Evolutionary conservation across 2,888 invertebrate genomes (phyloP), one percentile per base, ranked within the genome.

Genomic region (Tridacna crocea): DNA sequence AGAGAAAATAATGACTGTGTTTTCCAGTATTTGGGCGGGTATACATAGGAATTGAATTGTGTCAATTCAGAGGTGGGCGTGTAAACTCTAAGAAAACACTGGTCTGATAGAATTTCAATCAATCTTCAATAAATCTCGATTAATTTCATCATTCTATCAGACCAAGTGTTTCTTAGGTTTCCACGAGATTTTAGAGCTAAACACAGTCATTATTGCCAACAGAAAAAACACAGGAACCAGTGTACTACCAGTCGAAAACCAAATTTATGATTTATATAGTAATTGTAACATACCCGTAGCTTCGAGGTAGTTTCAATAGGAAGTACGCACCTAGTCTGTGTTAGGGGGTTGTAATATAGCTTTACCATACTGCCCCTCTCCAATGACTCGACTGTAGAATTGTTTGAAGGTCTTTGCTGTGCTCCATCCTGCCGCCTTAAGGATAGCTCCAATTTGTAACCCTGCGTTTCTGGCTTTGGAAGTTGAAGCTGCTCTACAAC

Each of bases 401-500:
- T 63, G 63, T 22, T n/a, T 63, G n/a, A 63, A 63, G 11, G 63
- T 63, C 24, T 22, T 63, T 17, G 13, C 63, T 63, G 63, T n/a
- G 24, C 63, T n/a, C 63, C 63, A 63, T 17, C 63, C 63, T 12
- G 63, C 63, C 19, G 63, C 19, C 22, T 63, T 63, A 17, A 63
- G 24, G 24, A 63, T 63, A n/a, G 24, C 63, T n/a, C 24, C 19
- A 63, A 63, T 63, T 63, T 17, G 13, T 22, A 63, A 22, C n/a
- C 63, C 63, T 63, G 19, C 26, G 22, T 12, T 26, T 10, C 10
- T 24, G 22, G 65, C 65, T 24, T 22, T 24, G 4, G 65, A 65
- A 26, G 65, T 65, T 26, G 65, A 65, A 26, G 65, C 65, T 4
- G 65, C 65, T 65, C 65, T 65, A 65, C 65, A 65, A 26, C 65